Base-by-base conservation (phyloP, 1,140 invertebrate species). In the Ostrea edulis region DNA sequence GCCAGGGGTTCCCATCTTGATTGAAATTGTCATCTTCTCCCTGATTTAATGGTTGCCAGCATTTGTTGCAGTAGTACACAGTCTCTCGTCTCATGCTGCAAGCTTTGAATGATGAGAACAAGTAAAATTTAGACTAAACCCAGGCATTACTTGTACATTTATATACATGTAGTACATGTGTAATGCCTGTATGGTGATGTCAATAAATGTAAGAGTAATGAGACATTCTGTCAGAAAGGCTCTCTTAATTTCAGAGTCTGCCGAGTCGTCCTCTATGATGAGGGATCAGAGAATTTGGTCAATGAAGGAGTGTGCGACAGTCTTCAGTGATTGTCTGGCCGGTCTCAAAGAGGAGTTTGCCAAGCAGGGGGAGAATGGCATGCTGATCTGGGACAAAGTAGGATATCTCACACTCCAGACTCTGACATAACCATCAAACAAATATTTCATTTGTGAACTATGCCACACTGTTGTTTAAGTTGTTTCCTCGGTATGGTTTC, bases 371-470 rank as follows among this genome's bases (percentile, higher is more conserved):
- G 97, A 97, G 91, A 97, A 97, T 92, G 93, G 92, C 20, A 93
- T 93, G 87, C 95, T 99, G 0, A 96, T 98, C 44, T 99, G 98
- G 98, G 99, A 99, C 94, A 99, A 99, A 95, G 95, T 95, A 84
- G 52, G 82, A 22, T 0, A 29, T 29, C 17, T 44, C 35, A 2
- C 35, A 2, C 35, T 20, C 20, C 55, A 20, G 0, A 53, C 52
- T 53, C 11, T n/a, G 22, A 20, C 52, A 53, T 83, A 22, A 22
- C 7, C 14, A 11, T 44, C 35, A 83, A 29, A 22, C n/a, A 29
- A 8, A 44, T 44, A 1, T 9, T 83, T 83, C n/a, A 9, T 4
- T 2, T 53, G n/a, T 9, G 22, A 20, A 53, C 53, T 35, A 53
- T 52, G 8, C 44, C 22, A 51, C 14, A 14, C 25, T 81, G n/a